These are phyloP conservation scores for Mylabris sibirica DNA, from an alignment of 2,888 invertebrate species.

Conservation along the genomic window DNA sequence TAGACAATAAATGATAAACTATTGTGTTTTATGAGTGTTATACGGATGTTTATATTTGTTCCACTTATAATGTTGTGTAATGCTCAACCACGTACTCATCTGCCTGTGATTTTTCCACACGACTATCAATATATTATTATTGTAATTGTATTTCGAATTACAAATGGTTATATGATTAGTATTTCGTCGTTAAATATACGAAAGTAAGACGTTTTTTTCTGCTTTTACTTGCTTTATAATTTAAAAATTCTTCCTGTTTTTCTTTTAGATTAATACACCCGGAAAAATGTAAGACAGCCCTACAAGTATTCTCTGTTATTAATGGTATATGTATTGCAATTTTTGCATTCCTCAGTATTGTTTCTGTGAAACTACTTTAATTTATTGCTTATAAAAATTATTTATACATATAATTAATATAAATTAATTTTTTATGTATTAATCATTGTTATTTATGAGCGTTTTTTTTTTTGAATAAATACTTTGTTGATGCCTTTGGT, in stretches of 20 bases:
- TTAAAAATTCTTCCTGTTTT: not conserved
- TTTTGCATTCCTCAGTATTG: not conserved
- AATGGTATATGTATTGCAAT: not conserved
- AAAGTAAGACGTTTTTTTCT: not conserved
- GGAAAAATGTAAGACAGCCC: not conserved
- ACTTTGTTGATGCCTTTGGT: too few species aligned
- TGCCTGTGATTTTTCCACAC: slow-evolving; percentile 8
- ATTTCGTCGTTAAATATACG: not conserved
- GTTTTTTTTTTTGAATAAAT: too few species aligned
- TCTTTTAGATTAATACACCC: not conserved
- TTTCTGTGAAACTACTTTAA: slow-evolving; percentile 5
- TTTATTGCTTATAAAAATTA: not conserved
- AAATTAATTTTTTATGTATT: not conserved
- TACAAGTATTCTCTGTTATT: slow-evolving; percentile 5
- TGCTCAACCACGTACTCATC: not conserved
- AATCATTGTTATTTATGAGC: too few species aligned
- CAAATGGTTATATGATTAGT: not conserved
- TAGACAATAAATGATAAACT: not conserved
- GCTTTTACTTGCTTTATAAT: not conserved
- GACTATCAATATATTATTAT: slow-evolving; percentile 8
- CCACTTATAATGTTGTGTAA: slow-evolving; percentile 1
- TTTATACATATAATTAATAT: not conserved
- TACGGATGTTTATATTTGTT: not conserved
- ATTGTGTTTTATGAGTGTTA: not conserved
- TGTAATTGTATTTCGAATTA: not conserved